Base-by-base conservation (phyloP, 2,113 vertebrate species). In the Strix uralensis region DNA sequence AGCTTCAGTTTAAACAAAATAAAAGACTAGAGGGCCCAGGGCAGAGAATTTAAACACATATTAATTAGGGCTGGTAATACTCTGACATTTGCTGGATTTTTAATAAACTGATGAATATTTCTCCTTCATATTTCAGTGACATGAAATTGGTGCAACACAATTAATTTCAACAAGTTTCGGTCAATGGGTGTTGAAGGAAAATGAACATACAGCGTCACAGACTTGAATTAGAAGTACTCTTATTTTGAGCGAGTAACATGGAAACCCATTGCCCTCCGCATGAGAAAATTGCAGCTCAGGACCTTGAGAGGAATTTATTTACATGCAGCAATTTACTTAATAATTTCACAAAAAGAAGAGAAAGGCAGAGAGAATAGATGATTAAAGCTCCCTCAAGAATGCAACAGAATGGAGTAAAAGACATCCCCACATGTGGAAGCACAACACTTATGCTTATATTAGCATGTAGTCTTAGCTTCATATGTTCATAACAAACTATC, bases 1-100 rank as follows among this genome's bases (percentile, higher is more conserved):
- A 96, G 96, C 91, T 97, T 96, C 91, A 96, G 88, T 96, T 97
- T 97, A 97, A 97, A 97, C 96, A 96, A 97, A 98, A 98, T 96
- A 98, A 92, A 94, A 92, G 94, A 92, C 93, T 96, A 54, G 89
- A 97, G 93, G 91, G 92, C 84, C 73, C 70, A 80, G 77, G 78
- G 92, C 83, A 95, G 93, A 96, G 94, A 97, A 97, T 96, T 97
- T 96, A 97, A 97, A 94, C 96, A 97, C 92, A 93, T 96, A 97
- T 97, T 98, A 97, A 98, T 98, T 97, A 96, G 86, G 83, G 52
- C 90, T 95, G 44, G 63, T 94, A 95, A 88, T 94, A 86, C 75
- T 42, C 74, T 96, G 94, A 96, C 96, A 94, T 97, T 96, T 96
- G 89, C 67, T 86, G 40, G 88, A 95, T 92, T 96, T 96, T 97